These are phyloP conservation scores for Torymus tubicola DNA, from an alignment of 2,888 invertebrate species.

Conservation along the genomic window DNA sequence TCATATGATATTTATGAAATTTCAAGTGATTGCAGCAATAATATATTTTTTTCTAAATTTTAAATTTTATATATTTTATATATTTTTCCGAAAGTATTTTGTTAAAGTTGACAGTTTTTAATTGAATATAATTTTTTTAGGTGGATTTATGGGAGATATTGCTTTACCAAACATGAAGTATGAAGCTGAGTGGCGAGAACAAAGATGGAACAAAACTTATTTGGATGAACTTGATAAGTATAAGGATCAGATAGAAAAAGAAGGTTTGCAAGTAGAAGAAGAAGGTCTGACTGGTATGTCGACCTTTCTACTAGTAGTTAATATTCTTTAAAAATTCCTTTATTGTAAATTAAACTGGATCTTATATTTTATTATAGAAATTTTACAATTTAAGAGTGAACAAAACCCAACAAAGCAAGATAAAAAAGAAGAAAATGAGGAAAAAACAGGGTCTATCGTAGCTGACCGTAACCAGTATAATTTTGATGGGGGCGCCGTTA, in stretches of 20 bases:
- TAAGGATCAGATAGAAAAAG: slow-evolving; percentile 87
- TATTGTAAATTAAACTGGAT: background rate
- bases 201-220: slow-evolving; percentile 82
- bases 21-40: no score
- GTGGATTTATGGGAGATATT: slow-evolving; percentile 89
- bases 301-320: background rate
- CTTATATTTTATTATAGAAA: slow-evolving; percentile 64
- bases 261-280: slow-evolving; percentile 90
- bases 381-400: slow-evolving; percentile 70
- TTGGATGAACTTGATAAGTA: slow-evolving; percentile 89
- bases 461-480: slow-evolving; percentile 69
- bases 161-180: slow-evolving; percentile 83
- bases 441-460: slow-evolving; percentile 63
- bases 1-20: no score
- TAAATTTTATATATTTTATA: no score
- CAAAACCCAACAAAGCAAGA: slow-evolving; percentile 59
- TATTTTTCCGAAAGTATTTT: no score
- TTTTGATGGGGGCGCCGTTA: slow-evolving; percentile 60
- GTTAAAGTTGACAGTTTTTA: background rate
- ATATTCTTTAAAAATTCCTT: background rate
- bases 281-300: slow-evolving; percentile 85
- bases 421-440: slow-evolving; percentile 54
- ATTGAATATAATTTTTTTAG: slow-evolving; percentile 77
- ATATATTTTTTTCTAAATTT: no score
- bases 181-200: slow-evolving; percentile 77